These are phyloP conservation scores for Dendrolimus pini DNA, from an alignment of 2,888 invertebrate species.

Conservation along the genomic window DNA sequence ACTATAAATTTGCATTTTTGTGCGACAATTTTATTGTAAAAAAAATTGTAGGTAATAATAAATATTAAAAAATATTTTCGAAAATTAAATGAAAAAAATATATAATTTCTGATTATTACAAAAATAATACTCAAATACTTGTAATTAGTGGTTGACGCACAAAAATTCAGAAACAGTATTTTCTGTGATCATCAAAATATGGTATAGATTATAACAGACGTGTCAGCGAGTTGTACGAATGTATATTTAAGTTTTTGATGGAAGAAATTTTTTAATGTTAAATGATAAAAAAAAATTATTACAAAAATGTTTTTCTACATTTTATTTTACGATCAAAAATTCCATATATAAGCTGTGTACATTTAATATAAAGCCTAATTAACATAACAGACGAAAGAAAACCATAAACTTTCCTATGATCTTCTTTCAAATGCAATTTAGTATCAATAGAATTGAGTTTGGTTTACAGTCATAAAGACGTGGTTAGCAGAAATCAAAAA, in stretches of 20 bases:
- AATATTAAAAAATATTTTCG: background rate
- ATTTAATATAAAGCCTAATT: slow-evolving; percentile 34
- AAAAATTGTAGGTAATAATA: background rate
- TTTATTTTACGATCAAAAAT: slow-evolving; percentile 61
- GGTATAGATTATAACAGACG: slow-evolving; percentile 58
- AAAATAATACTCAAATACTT: too few species aligned
- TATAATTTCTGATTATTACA: slow-evolving; percentile 16
- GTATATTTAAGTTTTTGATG: slow-evolving; percentile 65
- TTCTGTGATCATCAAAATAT: slow-evolving; percentile 68
- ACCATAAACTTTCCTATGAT: slow-evolving; percentile 25
- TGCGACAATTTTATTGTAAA: slow-evolving; percentile 17
- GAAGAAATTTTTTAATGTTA: slow-evolving; percentile 60
- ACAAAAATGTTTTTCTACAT: slow-evolving; percentile 61
- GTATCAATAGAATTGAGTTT: slow-evolving; percentile 70
- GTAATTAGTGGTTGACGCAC: slow-evolving; percentile 17
- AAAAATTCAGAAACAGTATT: slow-evolving; percentile 36
- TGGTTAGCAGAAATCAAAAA: slow-evolving; percentile 7
- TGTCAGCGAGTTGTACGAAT: slow-evolving; percentile 58
- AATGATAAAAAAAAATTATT: slow-evolving; percentile 31
- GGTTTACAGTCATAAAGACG: slow-evolving; percentile 32
- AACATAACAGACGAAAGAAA: slow-evolving; percentile 16
- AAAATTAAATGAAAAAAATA: slow-evolving; percentile 30
- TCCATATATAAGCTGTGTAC: slow-evolving; percentile 72
- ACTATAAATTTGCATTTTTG: slow-evolving; percentile 29
- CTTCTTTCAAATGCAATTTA: slow-evolving; percentile 32